Evolutionary conservation across 2,113 vertebrate genomes (phyloP).

Genomic region (Prunella himalayana): DNA sequence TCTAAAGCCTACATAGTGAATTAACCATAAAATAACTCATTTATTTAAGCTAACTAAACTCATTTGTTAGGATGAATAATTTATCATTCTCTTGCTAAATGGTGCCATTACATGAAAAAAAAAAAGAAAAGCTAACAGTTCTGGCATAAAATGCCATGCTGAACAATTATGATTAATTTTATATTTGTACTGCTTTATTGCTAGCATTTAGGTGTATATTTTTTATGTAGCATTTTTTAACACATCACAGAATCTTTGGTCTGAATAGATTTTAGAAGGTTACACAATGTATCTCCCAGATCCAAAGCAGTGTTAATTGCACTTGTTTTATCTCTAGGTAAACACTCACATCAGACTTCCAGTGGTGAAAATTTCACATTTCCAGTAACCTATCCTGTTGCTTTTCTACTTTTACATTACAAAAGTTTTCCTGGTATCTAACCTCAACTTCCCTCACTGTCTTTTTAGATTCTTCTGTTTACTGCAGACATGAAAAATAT

Average conservation of each 20-base stretch:
- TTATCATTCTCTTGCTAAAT: neutral
- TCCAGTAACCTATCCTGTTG: neutral
- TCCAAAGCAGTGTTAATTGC: neutral
- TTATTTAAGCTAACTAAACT: neutral
- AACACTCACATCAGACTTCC: neutral
- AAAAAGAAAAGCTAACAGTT: neutral
- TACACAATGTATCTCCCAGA: neutral
- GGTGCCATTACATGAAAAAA: neutral
- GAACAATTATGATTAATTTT: neutral
- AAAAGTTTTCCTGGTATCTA: neutral
- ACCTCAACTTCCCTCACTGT: neutral
- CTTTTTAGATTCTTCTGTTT: neutral
- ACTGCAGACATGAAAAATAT: neutral
- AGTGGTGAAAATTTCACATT: neutral
- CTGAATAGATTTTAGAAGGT: neutral
- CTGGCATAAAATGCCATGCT: neutral
- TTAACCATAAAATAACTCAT: neutral
- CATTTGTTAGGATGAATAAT: neutral
- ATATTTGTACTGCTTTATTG: neutral
- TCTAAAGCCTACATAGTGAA: neutral
- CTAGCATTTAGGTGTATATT: neutral
- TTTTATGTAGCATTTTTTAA: neutral
- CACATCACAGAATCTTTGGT: neutral
- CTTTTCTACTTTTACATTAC: neutral
- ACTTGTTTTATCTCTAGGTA: neutral